These are phyloP conservation scores for Heliconius cydno DNA, from an alignment of 2,888 invertebrate genomes.

Conservation along the genomic window DNA sequence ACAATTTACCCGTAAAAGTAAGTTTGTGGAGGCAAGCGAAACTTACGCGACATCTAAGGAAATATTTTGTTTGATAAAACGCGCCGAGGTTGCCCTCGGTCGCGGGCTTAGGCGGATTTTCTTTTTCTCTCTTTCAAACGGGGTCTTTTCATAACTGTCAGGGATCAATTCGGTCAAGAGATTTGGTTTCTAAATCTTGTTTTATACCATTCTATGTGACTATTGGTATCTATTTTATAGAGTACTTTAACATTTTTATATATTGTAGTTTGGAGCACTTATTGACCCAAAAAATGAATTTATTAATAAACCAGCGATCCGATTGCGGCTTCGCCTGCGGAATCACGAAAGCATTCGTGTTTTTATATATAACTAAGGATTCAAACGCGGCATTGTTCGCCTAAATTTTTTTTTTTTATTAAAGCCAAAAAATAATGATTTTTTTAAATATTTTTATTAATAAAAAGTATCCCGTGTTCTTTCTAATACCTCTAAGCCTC, in stretches of 20 bases:
- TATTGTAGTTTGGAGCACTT: background rate
- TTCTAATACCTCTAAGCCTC: too few species aligned
- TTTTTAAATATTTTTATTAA: too few species aligned
- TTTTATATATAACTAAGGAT: too few species aligned
- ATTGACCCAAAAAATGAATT: background rate
- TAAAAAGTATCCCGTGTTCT: too few species aligned
- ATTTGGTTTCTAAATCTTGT: constrained; percentile 68
- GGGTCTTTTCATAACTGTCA: constrained; percentile 79
- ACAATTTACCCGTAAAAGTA: constrained; percentile 45
- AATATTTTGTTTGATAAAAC: constrained; percentile 72
- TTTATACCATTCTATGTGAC: constrained; percentile 56
- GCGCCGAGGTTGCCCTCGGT: constrained; percentile 69
- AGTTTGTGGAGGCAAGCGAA: constrained; percentile 57
- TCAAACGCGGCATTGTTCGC: too few species aligned
- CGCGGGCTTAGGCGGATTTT: constrained; percentile 69
- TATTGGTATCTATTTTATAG: constrained; percentile 17
- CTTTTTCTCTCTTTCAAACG: constrained; percentile 63
- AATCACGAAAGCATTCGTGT: too few species aligned
- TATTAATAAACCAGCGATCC: too few species aligned
- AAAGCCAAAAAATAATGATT: too few species aligned
- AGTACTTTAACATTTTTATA: background rate
- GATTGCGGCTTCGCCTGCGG: too few species aligned
- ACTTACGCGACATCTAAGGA: constrained; percentile 70
- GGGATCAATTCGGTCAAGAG: constrained; percentile 68
- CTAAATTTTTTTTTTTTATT: too few species aligned